Evolutionary conservation across 2,113 vertebrate genomes (phyloP).

Genomic region (Passer domesticus): DNA sequence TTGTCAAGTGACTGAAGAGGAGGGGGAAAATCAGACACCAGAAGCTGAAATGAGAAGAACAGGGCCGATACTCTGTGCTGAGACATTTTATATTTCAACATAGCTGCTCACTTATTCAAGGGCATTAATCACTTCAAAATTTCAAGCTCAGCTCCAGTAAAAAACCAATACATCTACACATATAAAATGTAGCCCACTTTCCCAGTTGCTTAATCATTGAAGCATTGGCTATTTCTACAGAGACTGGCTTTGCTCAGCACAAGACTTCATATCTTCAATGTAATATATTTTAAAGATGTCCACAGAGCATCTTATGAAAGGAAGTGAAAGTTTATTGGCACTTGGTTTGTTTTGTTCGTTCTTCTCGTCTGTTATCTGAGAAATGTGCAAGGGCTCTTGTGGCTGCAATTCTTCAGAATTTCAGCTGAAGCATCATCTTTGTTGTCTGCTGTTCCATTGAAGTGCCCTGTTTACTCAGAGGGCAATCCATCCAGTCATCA

Average conservation of each 20-base stretch:
- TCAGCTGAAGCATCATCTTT: not conserved
- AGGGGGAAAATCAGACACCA: not conserved
- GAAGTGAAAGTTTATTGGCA: conserved; percentile 28
- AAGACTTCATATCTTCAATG: not conserved
- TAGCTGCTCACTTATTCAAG: conserved; percentile 13
- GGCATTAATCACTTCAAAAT: conserved; percentile 6
- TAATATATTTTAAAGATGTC: not conserved
- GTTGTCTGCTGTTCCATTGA: not conserved
- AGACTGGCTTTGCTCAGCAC: not conserved
- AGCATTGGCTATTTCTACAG: not conserved
- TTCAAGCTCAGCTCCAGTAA: not conserved
- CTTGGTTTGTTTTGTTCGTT: conserved; percentile 6
- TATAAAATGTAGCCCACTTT: not conserved
- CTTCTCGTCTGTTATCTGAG: not conserved
- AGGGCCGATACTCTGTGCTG: not conserved
- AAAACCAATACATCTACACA: not conserved
- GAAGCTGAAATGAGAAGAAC: conserved; percentile 15
- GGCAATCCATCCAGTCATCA: not conserved
- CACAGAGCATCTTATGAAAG: not conserved
- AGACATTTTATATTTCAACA: not conserved
- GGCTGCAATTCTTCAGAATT: not conserved
- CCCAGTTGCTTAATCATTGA: conserved; percentile 19
- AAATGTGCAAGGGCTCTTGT: not conserved
- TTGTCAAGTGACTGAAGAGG: not conserved
- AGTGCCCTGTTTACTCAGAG: not conserved